Evolutionary conservation across 2,888 invertebrate genomes (phyloP).

Genomic region (Didymodactylos carnosus): DNA sequence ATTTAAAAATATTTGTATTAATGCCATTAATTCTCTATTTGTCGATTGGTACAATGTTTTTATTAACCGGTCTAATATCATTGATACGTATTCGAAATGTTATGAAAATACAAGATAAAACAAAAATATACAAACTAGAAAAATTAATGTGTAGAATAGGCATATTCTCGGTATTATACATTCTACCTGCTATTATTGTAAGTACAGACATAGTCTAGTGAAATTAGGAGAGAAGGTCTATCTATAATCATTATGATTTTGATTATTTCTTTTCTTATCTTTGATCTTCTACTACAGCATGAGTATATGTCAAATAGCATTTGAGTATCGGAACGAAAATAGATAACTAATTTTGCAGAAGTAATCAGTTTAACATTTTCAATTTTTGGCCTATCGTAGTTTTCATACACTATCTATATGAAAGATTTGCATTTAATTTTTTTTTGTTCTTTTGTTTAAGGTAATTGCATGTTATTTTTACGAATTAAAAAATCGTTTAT

Average conservation of each 20-base stretch:
- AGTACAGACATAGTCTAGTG: not conserved
- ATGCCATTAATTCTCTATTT: constrained; percentile 39
- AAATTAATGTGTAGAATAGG: constrained; percentile 11
- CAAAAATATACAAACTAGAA: constrained; percentile 8
- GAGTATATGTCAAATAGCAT: too few relatives aligned
- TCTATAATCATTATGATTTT: too few relatives aligned
- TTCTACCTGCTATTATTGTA: constrained; percentile 6
- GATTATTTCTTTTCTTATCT: too few relatives aligned
- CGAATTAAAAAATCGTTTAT: constrained; percentile 1
- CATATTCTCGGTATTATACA: constrained; percentile 11
- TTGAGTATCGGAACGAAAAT: too few relatives aligned
- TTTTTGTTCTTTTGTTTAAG: not conserved
- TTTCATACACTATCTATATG: too few relatives aligned
- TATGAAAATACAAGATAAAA: constrained; percentile 5
- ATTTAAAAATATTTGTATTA: constrained; percentile 57
- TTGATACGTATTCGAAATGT: constrained; percentile 8
- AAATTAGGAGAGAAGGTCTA: too few relatives aligned
- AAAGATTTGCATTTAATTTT: too few relatives aligned
- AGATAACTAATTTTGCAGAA: too few relatives aligned
- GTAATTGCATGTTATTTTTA: constrained; percentile 9
- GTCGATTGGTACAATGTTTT: constrained; percentile 29
- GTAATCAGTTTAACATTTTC: too few relatives aligned
- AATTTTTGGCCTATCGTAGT: too few relatives aligned
- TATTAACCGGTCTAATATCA: constrained; percentile 29
- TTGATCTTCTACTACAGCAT: too few relatives aligned